These are phyloP conservation scores for Trachurus trachurus DNA, from an alignment of 2,797 vertebrate species.

Conservation along the genomic window DNA sequence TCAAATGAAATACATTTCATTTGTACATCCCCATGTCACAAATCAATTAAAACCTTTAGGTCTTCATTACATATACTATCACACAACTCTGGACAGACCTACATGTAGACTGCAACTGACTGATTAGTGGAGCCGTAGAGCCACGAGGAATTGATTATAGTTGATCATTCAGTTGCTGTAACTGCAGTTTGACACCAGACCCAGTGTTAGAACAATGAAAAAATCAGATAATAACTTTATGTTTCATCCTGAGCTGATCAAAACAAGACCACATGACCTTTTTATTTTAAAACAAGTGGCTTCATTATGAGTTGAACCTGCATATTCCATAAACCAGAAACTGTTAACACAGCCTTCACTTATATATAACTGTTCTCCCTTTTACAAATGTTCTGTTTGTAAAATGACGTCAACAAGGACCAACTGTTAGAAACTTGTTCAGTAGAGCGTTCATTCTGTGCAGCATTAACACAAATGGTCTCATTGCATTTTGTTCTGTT, in stretches of 20 bases:
- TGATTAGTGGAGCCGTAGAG: no score
- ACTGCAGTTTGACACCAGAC: not conserved
- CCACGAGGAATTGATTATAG: no score
- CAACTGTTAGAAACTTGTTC: not conserved
- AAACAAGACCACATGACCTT: not conserved
- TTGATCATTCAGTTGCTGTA: not conserved
- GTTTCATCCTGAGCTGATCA: not conserved
- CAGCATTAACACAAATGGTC: conserved; percentile 16
- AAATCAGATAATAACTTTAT: not conserved
- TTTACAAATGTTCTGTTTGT: conserved; percentile 2
- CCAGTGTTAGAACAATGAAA: not conserved
- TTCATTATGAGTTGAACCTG: no score
- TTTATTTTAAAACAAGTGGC: not conserved
- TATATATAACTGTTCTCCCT: not conserved
- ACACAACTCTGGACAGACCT: no score
- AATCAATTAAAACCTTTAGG: no score
- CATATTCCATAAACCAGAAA: not conserved
- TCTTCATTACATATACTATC: no score
- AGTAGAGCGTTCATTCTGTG: conserved; percentile 1
- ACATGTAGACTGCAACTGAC: no score
- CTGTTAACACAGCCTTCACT: not conserved
- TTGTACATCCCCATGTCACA: no score
- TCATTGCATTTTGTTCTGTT: conserved; percentile 15
- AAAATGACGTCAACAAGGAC: not conserved
- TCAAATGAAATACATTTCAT: no score